Evolutionary conservation across 2,888 invertebrate genomes (phyloP).

Genomic region (Erynnis tages): DNA sequence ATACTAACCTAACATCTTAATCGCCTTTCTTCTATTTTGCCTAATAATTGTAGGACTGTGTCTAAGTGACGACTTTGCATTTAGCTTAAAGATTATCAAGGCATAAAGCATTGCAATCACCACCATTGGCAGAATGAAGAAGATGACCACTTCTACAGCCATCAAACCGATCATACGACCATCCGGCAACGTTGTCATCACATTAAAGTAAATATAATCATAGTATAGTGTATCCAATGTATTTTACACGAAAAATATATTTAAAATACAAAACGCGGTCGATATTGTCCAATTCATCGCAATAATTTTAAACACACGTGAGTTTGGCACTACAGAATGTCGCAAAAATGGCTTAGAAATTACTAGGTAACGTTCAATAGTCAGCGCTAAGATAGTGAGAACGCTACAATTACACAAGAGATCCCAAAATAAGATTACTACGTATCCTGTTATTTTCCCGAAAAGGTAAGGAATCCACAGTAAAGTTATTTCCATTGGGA

Average conservation of each 20-base stretch:
- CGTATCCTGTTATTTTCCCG: slow-evolving; percentile 88
- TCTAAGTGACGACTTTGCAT: slow-evolving; percentile 76
- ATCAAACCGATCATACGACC: slow-evolving; percentile 56
- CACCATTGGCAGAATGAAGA: slow-evolving; percentile 92
- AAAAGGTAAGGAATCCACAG: slow-evolving; percentile 89
- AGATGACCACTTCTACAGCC: slow-evolving; percentile 86
- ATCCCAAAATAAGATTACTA: slow-evolving; percentile 89
- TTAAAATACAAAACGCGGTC: slow-evolving; percentile 86
- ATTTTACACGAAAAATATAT: slow-evolving; percentile 66
- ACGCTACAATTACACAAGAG: slow-evolving; percentile 91
- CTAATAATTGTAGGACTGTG: slow-evolving; percentile 63
- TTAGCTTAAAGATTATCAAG: slow-evolving; percentile 86
- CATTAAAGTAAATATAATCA: slow-evolving; percentile 61
- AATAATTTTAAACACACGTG: slow-evolving; percentile 88
- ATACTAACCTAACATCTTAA: slow-evolving; percentile 89
- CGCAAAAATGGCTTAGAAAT: slow-evolving; percentile 91
- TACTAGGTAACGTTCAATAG: slow-evolving; percentile 92
- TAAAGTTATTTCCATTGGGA: slow-evolving; percentile 90
- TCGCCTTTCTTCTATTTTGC: slow-evolving; percentile 81
- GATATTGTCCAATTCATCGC: slow-evolving; percentile 88
- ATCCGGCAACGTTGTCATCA: slow-evolving; percentile 35
- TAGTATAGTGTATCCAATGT: slow-evolving; percentile 57
- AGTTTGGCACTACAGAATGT: slow-evolving; percentile 88
- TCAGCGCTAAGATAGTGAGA: slow-evolving; percentile 92
- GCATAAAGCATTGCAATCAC: slow-evolving; percentile 90